Percentiles rank a stretch among this genome's conserved stretches.
Evolutionary conservation across 2,113 vertebrate species (phyloP).

Genomic region (Percina caprodes): DNA sequence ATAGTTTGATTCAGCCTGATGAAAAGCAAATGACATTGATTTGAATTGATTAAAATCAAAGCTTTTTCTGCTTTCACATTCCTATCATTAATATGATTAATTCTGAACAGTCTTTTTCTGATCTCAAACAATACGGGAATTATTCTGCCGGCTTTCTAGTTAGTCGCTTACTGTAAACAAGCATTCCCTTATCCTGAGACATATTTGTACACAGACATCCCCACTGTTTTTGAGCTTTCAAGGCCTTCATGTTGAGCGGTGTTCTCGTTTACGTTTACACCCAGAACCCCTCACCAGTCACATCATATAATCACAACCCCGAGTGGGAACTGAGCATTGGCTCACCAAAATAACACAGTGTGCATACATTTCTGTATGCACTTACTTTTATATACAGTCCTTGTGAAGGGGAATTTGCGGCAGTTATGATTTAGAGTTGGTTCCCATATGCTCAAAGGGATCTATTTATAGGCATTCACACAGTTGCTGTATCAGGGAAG

Average conservation of each 20-base stretch:
- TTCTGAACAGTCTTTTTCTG: neutral
- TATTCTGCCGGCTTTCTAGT: neutral
- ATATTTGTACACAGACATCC: neutral
- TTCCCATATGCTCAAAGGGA: slow-evolving; percentile 41
- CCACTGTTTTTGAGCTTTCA: neutral
- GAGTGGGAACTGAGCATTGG: slow-evolving; percentile 9
- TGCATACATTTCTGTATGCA: slow-evolving; percentile 11
- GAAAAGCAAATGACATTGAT: neutral
- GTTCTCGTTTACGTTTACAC: slow-evolving; percentile 7
- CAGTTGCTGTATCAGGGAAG: slow-evolving; percentile 55
- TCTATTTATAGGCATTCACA: slow-evolving; percentile 45
- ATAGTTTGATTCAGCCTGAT: neutral
- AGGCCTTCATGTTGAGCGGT: neutral
- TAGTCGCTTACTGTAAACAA: neutral
- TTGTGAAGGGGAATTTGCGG: slow-evolving; percentile 32
- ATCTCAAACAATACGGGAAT: neutral
- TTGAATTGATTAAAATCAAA: neutral
- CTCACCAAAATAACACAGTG: slow-evolving; percentile 32
- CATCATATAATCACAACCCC: slow-evolving; percentile 43
- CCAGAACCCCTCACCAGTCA: neutral
- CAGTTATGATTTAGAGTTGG: slow-evolving; percentile 31
- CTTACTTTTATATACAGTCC: neutral
- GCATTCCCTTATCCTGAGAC: neutral
- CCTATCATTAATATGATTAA: neutral
- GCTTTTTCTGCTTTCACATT: neutral